A percentile compares a stretch with the other conserved stretches of the same genome.
Conservation (phyloP, 2,113 vertebrate genomes). For the Centropus unirufus region DNA sequence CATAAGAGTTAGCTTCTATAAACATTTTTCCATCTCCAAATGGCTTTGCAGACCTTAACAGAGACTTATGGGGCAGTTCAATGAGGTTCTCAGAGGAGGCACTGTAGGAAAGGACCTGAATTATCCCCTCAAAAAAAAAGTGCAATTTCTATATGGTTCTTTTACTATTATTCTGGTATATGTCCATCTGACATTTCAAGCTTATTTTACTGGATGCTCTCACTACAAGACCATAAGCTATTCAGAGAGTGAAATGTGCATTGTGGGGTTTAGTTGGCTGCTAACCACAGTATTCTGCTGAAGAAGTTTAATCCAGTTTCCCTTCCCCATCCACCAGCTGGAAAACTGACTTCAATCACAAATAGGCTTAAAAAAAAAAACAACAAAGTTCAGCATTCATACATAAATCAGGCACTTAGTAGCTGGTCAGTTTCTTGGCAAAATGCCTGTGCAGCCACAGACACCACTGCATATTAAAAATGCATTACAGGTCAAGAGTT, state of each 20-base stretch:
- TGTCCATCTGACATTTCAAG: background rate
- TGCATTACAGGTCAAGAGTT: background rate
- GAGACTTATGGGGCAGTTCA: background rate
- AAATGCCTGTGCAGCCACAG: background rate
- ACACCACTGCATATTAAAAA: conserved; percentile 30
- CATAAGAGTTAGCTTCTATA: background rate
- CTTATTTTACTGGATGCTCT: background rate
- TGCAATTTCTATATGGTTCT: background rate
- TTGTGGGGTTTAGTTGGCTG: background rate
- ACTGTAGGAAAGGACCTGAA: background rate
- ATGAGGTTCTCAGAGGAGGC: background rate
- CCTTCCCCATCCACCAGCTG: background rate
- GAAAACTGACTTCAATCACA: background rate
- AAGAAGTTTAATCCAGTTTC: background rate
- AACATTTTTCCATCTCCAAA: background rate
- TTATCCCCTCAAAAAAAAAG: background rate
- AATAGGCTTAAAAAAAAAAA: conserved; percentile 15
- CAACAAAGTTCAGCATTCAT: conserved; percentile 9
- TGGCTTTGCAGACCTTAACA: background rate
- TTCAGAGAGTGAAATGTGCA: background rate
- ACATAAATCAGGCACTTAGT: background rate
- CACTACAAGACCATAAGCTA: background rate
- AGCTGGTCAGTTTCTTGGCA: background rate
- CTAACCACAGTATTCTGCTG: background rate
- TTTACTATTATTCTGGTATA: background rate